phyloP scores from a whole-genome alignment of 2,113 vertebrate genomes.

The Podilymbus podiceps region DNA sequence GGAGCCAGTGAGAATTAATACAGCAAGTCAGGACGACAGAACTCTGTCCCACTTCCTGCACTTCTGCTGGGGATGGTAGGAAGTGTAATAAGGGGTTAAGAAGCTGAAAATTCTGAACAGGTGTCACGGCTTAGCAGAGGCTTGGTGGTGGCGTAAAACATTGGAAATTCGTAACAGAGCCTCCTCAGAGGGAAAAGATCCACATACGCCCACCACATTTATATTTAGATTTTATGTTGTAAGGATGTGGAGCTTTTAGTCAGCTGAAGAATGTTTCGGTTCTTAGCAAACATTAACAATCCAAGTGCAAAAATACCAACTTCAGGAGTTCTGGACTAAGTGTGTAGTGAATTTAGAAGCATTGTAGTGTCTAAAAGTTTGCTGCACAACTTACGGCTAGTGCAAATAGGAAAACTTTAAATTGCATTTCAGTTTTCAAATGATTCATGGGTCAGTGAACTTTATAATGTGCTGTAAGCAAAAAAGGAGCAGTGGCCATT shows the following conservation, averaged over 20 bases:
- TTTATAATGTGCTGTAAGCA: neutral
- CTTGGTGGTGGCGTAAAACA: slow-evolving; percentile 52
- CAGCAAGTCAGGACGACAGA: neutral
- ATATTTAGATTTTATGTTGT: slow-evolving; percentile 58
- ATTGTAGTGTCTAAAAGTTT: neutral
- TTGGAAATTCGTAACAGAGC: slow-evolving; percentile 61
- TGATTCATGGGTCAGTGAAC: neutral
- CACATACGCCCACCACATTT: slow-evolving; percentile 57
- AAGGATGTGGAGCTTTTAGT: slow-evolving; percentile 43
- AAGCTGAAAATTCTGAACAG: slow-evolving; percentile 64
- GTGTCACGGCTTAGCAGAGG: slow-evolving; percentile 35
- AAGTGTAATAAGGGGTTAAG: slow-evolving; percentile 47
- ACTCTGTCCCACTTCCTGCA: neutral
- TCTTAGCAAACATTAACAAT: slow-evolving; percentile 2
- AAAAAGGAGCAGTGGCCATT: neutral
- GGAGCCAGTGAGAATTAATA: neutral
- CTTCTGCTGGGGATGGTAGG: neutral
- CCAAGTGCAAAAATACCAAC: neutral
- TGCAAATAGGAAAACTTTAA: neutral
- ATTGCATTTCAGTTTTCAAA: neutral
- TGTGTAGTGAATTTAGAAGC: neutral
- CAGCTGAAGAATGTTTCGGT: neutral
- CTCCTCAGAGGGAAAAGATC: slow-evolving; percentile 45
- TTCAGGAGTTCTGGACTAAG: neutral
- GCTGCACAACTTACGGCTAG: neutral